These are phyloP conservation scores for Drosophila mayri DNA, from an alignment of 1,140 invertebrate species.

Conservation along the genomic window DNA sequence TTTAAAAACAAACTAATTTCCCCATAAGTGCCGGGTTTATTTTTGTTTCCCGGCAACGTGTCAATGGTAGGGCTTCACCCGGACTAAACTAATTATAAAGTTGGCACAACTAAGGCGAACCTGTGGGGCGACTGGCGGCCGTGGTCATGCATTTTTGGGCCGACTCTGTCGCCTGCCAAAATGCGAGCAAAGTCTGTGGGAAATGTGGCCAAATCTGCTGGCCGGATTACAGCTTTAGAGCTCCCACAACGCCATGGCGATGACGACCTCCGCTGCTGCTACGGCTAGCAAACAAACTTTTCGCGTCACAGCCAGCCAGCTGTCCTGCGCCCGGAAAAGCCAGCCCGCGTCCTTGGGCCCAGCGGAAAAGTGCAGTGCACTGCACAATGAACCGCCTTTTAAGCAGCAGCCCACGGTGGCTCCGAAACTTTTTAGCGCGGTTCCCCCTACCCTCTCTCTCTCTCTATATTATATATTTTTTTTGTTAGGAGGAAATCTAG, in stretches of 20 bases:
- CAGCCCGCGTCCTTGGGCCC: slow-evolving; percentile 6
- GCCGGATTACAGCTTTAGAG: slow-evolving; percentile 58
- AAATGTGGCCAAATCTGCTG: slow-evolving; percentile 74
- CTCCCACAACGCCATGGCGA: slow-evolving; percentile 30
- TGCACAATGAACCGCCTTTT: slow-evolving; percentile 64
- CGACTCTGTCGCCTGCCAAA: slow-evolving; percentile 31
- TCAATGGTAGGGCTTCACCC: slow-evolving; percentile 39
- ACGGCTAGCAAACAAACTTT: slow-evolving; percentile 61
- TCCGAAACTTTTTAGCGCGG: slow-evolving; percentile 41
- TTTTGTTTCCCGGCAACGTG: slow-evolving; percentile 15
- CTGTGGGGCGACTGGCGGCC: slow-evolving; percentile 38
- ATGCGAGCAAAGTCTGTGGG: slow-evolving; percentile 55
- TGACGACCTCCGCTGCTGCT: slow-evolving; percentile 38
- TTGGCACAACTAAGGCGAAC: slow-evolving; percentile 46
- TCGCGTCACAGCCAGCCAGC: slow-evolving; percentile 24
- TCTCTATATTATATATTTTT: slow-evolving; percentile 22
- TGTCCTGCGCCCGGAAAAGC: slow-evolving; percentile 23
- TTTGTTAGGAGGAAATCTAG: slow-evolving; percentile 13
- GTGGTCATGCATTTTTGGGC: slow-evolving; percentile 61
- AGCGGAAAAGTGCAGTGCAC: slow-evolving; percentile 43
- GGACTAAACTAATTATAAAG: slow-evolving; percentile 73
- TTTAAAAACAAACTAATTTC: slow-evolving; percentile 16
- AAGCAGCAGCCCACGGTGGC: slow-evolving; percentile 44
- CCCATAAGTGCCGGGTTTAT: slow-evolving; percentile 8
- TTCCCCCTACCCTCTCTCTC: not conserved